Evolutionary conservation across 2,888 invertebrate species (phyloP).

Genomic region (Hydriomena furcata): DNA sequence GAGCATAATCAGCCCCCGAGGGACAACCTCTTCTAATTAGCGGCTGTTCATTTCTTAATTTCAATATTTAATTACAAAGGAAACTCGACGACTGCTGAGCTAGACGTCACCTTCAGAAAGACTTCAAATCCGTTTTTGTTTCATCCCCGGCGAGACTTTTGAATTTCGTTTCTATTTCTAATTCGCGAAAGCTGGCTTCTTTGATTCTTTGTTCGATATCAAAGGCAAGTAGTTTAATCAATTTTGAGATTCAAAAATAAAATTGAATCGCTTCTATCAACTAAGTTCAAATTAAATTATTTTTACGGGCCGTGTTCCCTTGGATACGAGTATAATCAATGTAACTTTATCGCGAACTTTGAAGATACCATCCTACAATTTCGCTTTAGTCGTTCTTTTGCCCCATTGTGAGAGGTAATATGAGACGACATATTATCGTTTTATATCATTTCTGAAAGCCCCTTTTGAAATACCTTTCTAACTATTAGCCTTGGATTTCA

Average conservation of each 20-base stretch:
- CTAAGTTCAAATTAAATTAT: conserved; percentile 29
- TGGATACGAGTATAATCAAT: conserved; percentile 48
- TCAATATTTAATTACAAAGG: conserved; percentile 85
- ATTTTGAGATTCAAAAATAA: conserved; percentile 26
- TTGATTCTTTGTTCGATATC: conserved; percentile 66
- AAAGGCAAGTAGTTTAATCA: conserved; percentile 58
- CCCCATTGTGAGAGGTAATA: conserved; percentile 69
- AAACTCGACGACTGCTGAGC: conserved; percentile 82
- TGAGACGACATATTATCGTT: conserved; percentile 71
- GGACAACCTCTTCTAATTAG: conserved; percentile 84
- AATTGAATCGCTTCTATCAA: conserved; percentile 29
- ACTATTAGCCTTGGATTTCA: conserved; percentile 58
- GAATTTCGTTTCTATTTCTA: conserved; percentile 71
- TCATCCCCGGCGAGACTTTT: conserved; percentile 77
- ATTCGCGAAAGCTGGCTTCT: conserved; percentile 67
- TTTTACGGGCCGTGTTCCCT: conserved; percentile 20
- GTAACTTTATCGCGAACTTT: conserved; percentile 65
- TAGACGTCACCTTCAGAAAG: conserved; percentile 82
- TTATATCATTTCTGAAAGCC: conserved; percentile 68
- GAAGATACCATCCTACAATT: conserved; percentile 62
- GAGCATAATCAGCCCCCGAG: conserved; percentile 79
- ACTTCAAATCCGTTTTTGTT: conserved; percentile 71
- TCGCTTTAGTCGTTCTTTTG: conserved; percentile 60
- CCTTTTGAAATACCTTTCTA: conserved; percentile 68
- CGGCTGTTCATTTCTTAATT: conserved; percentile 85